Evolutionary conservation across 2,797 vertebrate genomes (phyloP), one percentile per base, ranked within the genome.

Genomic region (Oryzias dopingdopingensis): DNA sequence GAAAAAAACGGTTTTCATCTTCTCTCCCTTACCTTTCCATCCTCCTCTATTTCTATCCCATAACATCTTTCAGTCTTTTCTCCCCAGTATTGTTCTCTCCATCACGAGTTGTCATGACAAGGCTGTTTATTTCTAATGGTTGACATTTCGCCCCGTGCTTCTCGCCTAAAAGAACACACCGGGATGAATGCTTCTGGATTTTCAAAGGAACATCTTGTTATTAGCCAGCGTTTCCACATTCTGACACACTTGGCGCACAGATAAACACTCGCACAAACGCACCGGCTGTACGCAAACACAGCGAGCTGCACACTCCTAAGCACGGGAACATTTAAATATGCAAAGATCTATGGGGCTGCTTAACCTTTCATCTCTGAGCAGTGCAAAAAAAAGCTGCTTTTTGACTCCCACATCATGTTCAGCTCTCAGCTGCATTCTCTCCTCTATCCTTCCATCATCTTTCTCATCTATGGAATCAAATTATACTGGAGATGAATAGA

Each of bases 201-300:
- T 89, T 88, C 81, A 89, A 85, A 88, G 82, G 77, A 83, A 82
- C 81, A 80, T 78, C 77, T 79, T 86, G 83, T 88, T 88, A 87
- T 86, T 83, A 85, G 86, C 76, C 65, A 26, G 58, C 54, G n/a
- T 65, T 76, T 66, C 65, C 51, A 62, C 56, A 22, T 65, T 56
- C 67, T 56, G 61, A 73, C 77, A 65, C 62, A 37, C 63, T 47
- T 46, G 13, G 50, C 70, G 23, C 14, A 20, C 79, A 52, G 59
- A 76, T 49, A 81, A 77, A 83, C 67, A 74, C 65, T 20, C 12
- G 45, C 62, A 47, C 45, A 14, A 50, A 59, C 17, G 55, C 68
- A 60, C 46, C 26, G 13, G 58, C 72, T 37, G 16, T 14, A 42
- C 63, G 47, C 72, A 56, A 42, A 45, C 55, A 20, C 6, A 14